These are phyloP conservation scores for Sorex maritimensis DNA, from an alignment of 2,797 vertebrate genomes.

Conservation along the genomic window DNA sequence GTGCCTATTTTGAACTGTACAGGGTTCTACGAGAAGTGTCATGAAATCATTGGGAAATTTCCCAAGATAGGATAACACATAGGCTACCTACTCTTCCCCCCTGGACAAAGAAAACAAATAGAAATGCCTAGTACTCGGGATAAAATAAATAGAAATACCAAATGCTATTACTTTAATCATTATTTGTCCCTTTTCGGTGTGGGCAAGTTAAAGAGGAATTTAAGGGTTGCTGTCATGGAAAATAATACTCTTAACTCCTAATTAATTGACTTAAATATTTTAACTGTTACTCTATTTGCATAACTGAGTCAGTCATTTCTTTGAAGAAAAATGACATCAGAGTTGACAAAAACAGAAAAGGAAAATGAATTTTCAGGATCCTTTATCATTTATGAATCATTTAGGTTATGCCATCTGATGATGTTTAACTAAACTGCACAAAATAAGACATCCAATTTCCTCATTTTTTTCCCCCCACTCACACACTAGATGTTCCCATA, in stretches of 20 bases:
- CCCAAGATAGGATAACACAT: neutral
- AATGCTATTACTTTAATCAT: constrained; percentile 46
- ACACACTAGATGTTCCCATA: neutral
- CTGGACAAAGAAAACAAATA: neutral
- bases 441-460: neutral
- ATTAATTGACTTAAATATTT: constrained; percentile 47
- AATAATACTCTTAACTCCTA: constrained; percentile 23
- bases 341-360: constrained; percentile 5
- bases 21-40: neutral
- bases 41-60: neutral
- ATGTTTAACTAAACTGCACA: neutral
- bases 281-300: constrained; percentile 41
- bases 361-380: neutral
- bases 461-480: too few species aligned
- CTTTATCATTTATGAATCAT: constrained; percentile 40
- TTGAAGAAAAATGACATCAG: neutral
- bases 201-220: constrained; percentile 7
- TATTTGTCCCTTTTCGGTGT: constrained; percentile 4
- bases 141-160: constrained; percentile 56
- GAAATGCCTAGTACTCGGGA: neutral
- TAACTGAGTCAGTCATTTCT: constrained; percentile 28
- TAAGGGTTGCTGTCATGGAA: constrained; percentile 14
- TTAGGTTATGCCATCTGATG: neutral
- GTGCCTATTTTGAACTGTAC: constrained; percentile 16
- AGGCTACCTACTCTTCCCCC: neutral